These are phyloP conservation scores for Neolamprologus multifasciatus DNA, from an alignment of 2,797 vertebrate species.

Conservation along the genomic window DNA sequence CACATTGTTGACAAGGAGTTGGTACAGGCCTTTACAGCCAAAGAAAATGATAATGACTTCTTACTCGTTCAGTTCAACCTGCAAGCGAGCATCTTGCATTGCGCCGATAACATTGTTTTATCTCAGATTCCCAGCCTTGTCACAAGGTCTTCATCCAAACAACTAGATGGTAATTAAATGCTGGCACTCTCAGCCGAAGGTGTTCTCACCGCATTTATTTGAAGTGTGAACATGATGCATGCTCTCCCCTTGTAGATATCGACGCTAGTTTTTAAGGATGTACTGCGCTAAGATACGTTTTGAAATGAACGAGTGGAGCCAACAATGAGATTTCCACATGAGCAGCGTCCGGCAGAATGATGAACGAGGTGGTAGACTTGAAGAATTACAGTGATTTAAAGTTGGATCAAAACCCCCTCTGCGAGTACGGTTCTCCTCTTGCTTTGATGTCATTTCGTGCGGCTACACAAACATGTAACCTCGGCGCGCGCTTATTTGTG, in stretches of 20 bases:
- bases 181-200: constrained; percentile 28
- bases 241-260: neutral
- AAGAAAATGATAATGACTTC: constrained; percentile 49
- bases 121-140: constrained; percentile 44
- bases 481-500: constrained; percentile 10
- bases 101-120: constrained; percentile 56
- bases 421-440: neutral
- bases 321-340: constrained; percentile 70
- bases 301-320: constrained; percentile 64
- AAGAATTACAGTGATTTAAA: constrained; percentile 52
- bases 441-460: constrained; percentile 27
- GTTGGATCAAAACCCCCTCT: constrained; percentile 22
- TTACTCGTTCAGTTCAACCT: constrained; percentile 48
- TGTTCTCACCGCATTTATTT: constrained; percentile 42
- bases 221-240: constrained; percentile 36
- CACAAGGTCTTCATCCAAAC: constrained; percentile 53
- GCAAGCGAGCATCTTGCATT: constrained; percentile 44
- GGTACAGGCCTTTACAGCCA: constrained; percentile 31
- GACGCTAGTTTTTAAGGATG: constrained; percentile 32
- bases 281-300: constrained; percentile 32
- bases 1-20: constrained; percentile 49
- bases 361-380: constrained; percentile 47
- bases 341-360: constrained; percentile 67
- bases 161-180: constrained; percentile 55
- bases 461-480: neutral